Evolutionary conservation across 2,113 vertebrate species (phyloP).

Genomic region (Pseudois nayaur): DNA sequence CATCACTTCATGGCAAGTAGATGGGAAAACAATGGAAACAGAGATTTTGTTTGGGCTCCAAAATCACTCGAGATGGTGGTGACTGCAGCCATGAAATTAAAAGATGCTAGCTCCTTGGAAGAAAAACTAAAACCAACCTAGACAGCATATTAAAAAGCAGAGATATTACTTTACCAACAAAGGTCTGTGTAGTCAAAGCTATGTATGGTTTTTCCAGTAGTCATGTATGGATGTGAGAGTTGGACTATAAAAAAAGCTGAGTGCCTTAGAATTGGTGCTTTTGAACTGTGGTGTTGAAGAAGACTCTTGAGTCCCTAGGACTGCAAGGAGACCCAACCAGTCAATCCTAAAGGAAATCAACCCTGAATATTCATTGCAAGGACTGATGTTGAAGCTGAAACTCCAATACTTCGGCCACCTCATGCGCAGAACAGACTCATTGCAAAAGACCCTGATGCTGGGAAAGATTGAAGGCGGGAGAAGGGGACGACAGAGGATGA

Average conservation of each 20-base stretch:
- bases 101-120: neutral
- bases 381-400: neutral
- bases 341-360: neutral
- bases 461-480: neutral
- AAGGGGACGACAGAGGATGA: neutral
- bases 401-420: neutral
- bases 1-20: neutral
- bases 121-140: neutral
- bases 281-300: neutral
- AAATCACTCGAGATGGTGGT: neutral
- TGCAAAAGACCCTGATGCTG: neutral
- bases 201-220: neutral
- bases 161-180: neutral
- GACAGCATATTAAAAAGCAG: neutral
- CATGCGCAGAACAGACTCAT: neutral
- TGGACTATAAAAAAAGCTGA: neutral
- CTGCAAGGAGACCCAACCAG: neutral
- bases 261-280: neutral
- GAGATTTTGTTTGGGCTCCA: neutral
- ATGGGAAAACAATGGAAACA: neutral
- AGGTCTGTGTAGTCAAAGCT: neutral
- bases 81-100: neutral
- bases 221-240: neutral
- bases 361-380: neutral
- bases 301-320: neutral